Base-by-base conservation (phyloP, 2,797 vertebrate genomes). In the Paratrypauchen microcephalus region DNA sequence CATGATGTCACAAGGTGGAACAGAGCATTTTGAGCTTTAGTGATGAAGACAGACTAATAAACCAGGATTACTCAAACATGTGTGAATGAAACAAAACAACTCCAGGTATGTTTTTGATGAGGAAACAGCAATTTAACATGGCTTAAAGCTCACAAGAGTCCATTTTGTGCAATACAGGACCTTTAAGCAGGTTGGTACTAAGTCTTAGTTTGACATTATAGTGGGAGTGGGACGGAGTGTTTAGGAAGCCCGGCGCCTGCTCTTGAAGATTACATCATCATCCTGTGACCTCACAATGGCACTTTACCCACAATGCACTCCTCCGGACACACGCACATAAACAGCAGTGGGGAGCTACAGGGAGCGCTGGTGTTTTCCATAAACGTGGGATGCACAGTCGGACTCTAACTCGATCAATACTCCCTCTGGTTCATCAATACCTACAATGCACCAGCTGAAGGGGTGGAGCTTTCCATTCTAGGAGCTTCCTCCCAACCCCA, bases 191-290 rank as follows among this genome's bases (percentile, higher is more conserved):
- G 30, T 32, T 32, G 30, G 6, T 32, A 1, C 3, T 30, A 7
- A 32, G 32, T 7, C 32, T 9, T 36, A 36, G 32, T 36, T 36
- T 36, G 32, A 36, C 32, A 36, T 36, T 9, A 36, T 36, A 65
- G 75, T 77, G 63, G 65, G 79, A 81, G 67, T 76, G 61, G 75
- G 77, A 85, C 77, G 78, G 75, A 72, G 69, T 59, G 57, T 85
- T 87, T 88, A 90, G 90, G 88, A 92, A 90, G 73, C 71, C 73
- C 15, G 83, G 88, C 82, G 86, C 90, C 81, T 76, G 70, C 86
- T 84, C 78, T 75, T 80, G 80, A 75, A 73, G 87, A 90, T 92
- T 88, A 91, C 91, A 88, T 92, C 91, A 93, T 78, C 74, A 72
- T 70, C 77, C 81, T 48, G 36, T 85, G 90, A 91, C 85, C 90